Base-by-base conservation (phyloP, 2,113 vertebrate genomes). In the Nyctibius bracteatus region DNA sequence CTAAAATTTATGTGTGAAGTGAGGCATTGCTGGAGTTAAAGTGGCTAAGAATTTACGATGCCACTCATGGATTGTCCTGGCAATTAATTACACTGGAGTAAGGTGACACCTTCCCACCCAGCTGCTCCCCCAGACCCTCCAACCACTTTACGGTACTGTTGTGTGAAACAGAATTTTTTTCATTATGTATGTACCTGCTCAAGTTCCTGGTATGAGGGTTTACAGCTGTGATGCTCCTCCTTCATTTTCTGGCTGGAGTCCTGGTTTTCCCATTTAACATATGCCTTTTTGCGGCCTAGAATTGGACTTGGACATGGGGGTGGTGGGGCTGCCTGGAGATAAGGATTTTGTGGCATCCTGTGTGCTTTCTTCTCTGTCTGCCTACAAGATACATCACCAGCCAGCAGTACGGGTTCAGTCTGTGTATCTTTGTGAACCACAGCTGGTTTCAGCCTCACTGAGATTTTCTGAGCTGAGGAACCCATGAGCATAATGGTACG, bases 191-290 rank as follows among this genome's bases (percentile, higher is more conserved):
- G 86, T 97, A 99, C 99, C 97, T 98, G 98, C 91, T 99, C 98
- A 74, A 99, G 98, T 84, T 98, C 97, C 89, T 99, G 98, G 57
- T 98, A 98, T 27, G 96, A 98, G 5, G 98, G 97, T 96, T 98
- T 99, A 71, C 97, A 98, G 65, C 98, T 98, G 47, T 96, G 97
- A 61, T 96, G 92, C 46, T 98, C 98, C 63, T 98, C 98, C 94
- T 98, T 99, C 14, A 94, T 96, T 54, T 98, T 99, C 33, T 98
- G 98, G 85, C 98, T 92, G 57, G 98, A 98, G 18, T 98, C 98
- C 94, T 99, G 98, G 97, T 99, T 99, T 91, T 99, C 99, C 99
- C 99, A 99, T 96, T 99, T 99, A 95, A 98, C 99, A 81, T 98
- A 99, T 0, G 99, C 98, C 70, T 98, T 98, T 96, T 98, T 99